Conservation (phyloP, 2,797 vertebrate species). For the Okamejei kenojei region DNA sequence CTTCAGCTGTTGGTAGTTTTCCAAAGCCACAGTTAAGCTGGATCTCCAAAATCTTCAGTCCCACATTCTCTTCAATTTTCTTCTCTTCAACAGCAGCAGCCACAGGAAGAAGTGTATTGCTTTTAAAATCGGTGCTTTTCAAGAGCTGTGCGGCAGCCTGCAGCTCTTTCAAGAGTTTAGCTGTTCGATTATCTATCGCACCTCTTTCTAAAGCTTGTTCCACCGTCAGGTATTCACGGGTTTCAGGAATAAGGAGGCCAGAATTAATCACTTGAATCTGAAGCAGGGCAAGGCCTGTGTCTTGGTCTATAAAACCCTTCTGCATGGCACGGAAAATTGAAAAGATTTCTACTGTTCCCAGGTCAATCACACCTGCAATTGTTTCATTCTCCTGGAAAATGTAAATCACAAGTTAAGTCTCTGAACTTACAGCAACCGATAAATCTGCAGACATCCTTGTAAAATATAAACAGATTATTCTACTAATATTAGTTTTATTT, state of each 20-base stretch:
- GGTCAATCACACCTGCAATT: constrained; percentile 87
- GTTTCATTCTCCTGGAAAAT: constrained; percentile 63
- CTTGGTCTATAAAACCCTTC: constrained; percentile 89
- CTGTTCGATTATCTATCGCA: constrained; percentile 63
- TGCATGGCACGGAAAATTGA: constrained; percentile 81
- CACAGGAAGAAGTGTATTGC: constrained; percentile 55
- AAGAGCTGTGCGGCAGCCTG: constrained; percentile 58
- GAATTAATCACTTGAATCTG: constrained; percentile 79
- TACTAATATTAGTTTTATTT: neutral
- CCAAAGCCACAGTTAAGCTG: constrained; percentile 66
- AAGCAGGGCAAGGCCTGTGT: constrained; percentile 75
- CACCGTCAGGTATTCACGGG: constrained; percentile 63
- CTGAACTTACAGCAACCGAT: neutral
- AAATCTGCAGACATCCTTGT: neutral
- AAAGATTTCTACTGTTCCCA: constrained; percentile 88
- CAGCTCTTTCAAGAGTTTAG: constrained; percentile 62
- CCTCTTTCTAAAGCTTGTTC: constrained; percentile 64
- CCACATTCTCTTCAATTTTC: constrained; percentile 65
- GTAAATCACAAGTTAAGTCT: constrained; percentile 39
- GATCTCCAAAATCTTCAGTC: constrained; percentile 73
- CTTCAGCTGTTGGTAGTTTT: constrained; percentile 47
- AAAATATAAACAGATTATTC: neutral
- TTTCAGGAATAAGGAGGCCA: constrained; percentile 72
- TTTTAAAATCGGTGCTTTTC: constrained; percentile 45
- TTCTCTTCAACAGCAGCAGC: constrained; percentile 64